Evolutionary conservation across 2,797 vertebrate genomes (phyloP).

Genomic region (Muscicapa comitata): DNA sequence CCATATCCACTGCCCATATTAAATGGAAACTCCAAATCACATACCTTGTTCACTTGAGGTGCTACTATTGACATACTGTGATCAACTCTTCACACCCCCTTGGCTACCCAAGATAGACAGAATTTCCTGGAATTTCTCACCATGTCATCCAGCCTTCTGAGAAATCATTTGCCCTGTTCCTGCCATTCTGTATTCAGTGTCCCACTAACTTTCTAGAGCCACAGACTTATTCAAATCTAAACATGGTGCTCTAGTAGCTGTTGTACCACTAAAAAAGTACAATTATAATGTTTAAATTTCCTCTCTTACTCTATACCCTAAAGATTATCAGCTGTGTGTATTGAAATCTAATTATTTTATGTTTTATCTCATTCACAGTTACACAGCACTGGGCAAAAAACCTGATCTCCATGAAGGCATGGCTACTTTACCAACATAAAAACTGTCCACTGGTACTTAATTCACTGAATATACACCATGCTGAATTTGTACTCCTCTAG

Average conservation of each 20-base stretch:
- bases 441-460: background rate
- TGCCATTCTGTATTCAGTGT: background rate
- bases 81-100: background rate
- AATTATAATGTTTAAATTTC: background rate
- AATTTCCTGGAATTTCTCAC: background rate
- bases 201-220: background rate
- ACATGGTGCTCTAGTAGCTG: background rate
- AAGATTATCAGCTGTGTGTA: fast-evolving
- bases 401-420: background rate
- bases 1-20: background rate
- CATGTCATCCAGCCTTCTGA: background rate
- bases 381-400: background rate
- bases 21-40: background rate
- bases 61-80: background rate
- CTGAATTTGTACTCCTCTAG: background rate
- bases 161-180: background rate
- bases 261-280: background rate
- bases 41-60: background rate
- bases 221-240: background rate
- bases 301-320: background rate
- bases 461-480: background rate
- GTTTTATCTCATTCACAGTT: background rate
- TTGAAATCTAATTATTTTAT: background rate
- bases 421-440: background rate
- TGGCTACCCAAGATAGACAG: background rate